Conservation (phyloP, 2,888 invertebrate genomes). For the Scaptomyza caliginosa region DNA sequence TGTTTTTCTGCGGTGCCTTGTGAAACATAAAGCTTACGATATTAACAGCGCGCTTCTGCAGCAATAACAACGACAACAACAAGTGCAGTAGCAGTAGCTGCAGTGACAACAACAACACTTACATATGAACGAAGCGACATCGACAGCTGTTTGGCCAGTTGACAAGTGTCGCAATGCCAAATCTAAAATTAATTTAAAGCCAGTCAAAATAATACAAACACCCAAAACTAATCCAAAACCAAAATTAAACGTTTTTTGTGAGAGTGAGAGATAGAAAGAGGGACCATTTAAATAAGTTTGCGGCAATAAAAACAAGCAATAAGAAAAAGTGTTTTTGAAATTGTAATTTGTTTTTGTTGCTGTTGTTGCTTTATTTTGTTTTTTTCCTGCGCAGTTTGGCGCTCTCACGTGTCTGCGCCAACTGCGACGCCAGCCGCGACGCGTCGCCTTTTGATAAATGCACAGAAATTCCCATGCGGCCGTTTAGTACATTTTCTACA, state of each 20-base stretch:
- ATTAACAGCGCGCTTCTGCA: constrained; percentile 25
- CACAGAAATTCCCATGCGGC: constrained; percentile 74
- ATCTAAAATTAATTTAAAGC: constrained; percentile 27
- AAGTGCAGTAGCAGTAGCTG: constrained; percentile 35
- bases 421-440: constrained; percentile 49
- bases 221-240: constrained; percentile 12
- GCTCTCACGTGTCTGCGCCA: constrained; percentile 65
- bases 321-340: constrained; percentile 50
- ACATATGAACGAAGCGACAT: constrained; percentile 50
- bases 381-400: constrained; percentile 63
- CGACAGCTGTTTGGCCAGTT: constrained; percentile 69
- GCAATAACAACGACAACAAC: constrained; percentile 43
- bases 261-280: constrained; percentile 5
- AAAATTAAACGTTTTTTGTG: constrained; percentile 35
- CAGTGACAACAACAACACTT: constrained; percentile 32
- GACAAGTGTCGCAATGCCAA: constrained; percentile 30
- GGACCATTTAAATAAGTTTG: constrained; percentile 33
- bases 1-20: constrained; percentile 21
- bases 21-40: constrained; percentile 19
- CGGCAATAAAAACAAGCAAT: constrained; percentile 42
- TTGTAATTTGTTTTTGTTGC: constrained; percentile 9
- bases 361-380: constrained; percentile 15
- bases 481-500: constrained; percentile 66
- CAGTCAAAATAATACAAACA: constrained; percentile 19
- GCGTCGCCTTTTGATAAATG: constrained; percentile 62